Base-by-base conservation (phyloP, 2,797 vertebrate species). In the Tangara arthus region DNA sequence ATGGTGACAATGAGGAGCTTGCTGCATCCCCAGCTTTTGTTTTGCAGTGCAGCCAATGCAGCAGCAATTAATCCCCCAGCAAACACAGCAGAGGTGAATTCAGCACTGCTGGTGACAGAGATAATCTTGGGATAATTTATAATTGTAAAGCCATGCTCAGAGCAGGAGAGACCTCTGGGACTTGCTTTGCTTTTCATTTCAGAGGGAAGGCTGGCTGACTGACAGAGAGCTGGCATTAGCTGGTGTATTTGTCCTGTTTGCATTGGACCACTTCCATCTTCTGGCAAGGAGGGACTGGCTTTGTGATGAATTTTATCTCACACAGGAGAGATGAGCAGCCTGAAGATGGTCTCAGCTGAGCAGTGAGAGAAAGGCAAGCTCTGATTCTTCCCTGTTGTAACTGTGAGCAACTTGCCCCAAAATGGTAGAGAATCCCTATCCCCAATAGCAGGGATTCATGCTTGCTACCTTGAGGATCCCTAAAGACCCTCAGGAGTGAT, bases 91-190 rank as follows among this genome's bases (percentile, higher is more conserved):
- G 76, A 95, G 91, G 82, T 88, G 91, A 91, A 69, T 23, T 56
- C 66, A 66, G 93, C 92, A 69, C 72, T 0, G 1, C 69, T 76
- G 76, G 87, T 87, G 80, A 87, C 63, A 70, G 82, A 94, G 82
- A 94, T 90, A 90, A 95, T 94, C 93, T 91, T 83, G 80, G 93
- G 89, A 93, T 91, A 72, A 96, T 87, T 96, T 95, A 70, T 90
- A 88, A 86, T 86, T 93, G 80, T 76, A 88, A 96, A 96, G 84
- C 85, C 69, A 47, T 66, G 76, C 41, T 83, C 2, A 0, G 70
- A 84, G 91, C 1, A 0, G 77, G 73, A 87, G 66, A 79, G 85
- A 66, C 89, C 89, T 86, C 82, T 5, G 77, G 89, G 94, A 88
- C 49, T 70, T 87, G 76, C 56, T 94, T 92, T 86, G 59, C 59